Evolutionary conservation across 2,113 vertebrate genomes (phyloP).

Genomic region (Gopherus flavomarginatus): DNA sequence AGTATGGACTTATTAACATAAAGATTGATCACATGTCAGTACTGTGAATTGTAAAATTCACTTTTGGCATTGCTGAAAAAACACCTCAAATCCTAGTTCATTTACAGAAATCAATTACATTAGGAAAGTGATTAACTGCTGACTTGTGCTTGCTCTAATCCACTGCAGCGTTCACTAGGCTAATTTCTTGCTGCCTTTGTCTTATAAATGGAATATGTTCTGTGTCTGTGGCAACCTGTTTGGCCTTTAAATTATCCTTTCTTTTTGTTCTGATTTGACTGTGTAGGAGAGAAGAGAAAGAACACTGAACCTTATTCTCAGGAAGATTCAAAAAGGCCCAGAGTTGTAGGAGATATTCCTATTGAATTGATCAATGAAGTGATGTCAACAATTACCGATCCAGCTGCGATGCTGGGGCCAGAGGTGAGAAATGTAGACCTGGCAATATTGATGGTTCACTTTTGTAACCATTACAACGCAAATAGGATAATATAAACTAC

Average conservation of each 20-base stretch:
- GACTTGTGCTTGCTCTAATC: background rate
- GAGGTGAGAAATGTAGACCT: slow-evolving; percentile 80
- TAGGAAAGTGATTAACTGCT: background rate
- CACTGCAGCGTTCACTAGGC: background rate
- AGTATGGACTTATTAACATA: background rate
- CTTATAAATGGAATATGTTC: background rate
- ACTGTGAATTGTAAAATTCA: background rate
- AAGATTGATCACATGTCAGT: background rate
- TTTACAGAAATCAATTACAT: background rate
- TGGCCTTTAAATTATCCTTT: background rate
- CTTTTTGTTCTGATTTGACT: slow-evolving; percentile 31
- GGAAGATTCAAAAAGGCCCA: slow-evolving; percentile 92
- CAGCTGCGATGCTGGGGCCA: slow-evolving; percentile 89
- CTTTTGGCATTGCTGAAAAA: background rate
- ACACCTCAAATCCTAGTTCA: background rate
- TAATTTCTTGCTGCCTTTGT: background rate
- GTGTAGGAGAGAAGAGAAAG: slow-evolving; percentile 93
- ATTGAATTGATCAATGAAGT: slow-evolving; percentile 97
- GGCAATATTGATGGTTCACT: background rate
- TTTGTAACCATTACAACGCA: background rate
- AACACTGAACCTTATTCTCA: slow-evolving; percentile 84
- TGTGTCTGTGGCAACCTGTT: background rate
- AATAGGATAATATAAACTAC: background rate
- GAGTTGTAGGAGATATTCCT: slow-evolving; percentile 95
- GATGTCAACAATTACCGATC: slow-evolving; percentile 98